These are phyloP conservation scores for Serripes groenlandicus DNA, from an alignment of 2,888 invertebrate genomes.

Conservation along the genomic window DNA sequence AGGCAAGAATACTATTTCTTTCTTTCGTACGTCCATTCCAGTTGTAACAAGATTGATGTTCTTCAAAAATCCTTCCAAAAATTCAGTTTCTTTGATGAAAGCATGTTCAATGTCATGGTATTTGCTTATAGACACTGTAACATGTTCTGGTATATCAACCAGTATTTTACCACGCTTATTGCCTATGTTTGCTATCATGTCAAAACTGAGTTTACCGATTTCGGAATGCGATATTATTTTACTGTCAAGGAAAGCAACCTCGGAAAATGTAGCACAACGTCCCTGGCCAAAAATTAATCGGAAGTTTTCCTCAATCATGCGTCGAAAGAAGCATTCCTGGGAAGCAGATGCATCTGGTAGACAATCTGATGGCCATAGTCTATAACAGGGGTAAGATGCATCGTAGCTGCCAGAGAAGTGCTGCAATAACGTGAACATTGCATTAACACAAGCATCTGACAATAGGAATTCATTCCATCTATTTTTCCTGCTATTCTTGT, in stretches of 20 bases:
- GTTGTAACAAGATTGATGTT: conserved; percentile 3
- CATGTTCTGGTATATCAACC: conserved; percentile 27
- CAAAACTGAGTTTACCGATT: conserved; percentile 41
- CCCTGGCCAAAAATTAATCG: conserved; percentile 35
- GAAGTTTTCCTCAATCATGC: conserved; percentile 3
- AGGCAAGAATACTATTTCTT: background rate
- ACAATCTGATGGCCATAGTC: conserved; percentile 9
- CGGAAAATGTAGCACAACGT: conserved; percentile 28
- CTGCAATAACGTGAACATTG: conserved; percentile 51
- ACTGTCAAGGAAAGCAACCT: conserved; percentile 46
- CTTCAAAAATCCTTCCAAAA: conserved; percentile 6
- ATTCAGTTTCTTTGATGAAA: background rate
- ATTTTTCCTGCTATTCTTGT: conserved; percentile 61
- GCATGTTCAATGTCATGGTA: background rate
- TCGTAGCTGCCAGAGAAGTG: background rate
- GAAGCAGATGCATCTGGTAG: background rate
- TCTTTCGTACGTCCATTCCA: conserved; percentile 1
- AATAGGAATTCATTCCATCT: conserved; percentile 63
- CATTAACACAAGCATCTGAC: conserved; percentile 55
- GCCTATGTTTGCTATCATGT: conserved; percentile 1
- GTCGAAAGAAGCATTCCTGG: conserved; percentile 24
- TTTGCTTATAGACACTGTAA: background rate
- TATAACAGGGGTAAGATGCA: background rate
- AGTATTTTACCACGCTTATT: background rate
- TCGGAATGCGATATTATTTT: conserved; percentile 10